Percentiles rank a stretch among this genome's conserved stretches.
Evolutionary conservation across 2,888 invertebrate species (phyloP).

Genomic region (Lasioglossum figueresi): DNA sequence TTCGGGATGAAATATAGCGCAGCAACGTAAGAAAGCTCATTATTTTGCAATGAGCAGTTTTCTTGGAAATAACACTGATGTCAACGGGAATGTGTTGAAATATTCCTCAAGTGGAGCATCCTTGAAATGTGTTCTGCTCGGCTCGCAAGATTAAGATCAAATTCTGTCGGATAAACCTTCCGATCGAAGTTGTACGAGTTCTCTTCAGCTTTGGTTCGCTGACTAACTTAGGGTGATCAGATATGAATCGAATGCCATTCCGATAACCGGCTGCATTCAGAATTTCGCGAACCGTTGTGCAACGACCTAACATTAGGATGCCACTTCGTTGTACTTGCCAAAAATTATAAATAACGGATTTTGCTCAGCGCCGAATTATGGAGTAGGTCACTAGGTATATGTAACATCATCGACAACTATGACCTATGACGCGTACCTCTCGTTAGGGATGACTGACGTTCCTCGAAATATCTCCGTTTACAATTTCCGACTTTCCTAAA

Average conservation of each 20-base stretch:
- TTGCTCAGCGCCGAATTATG: slow-evolving; percentile 73
- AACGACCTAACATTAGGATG: slow-evolving; percentile 79
- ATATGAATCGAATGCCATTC: slow-evolving; percentile 26
- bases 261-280: slow-evolving; percentile 50
- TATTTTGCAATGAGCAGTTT: background rate
- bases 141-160: background rate
- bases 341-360: slow-evolving; percentile 82
- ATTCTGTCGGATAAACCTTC: background rate
- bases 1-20: background rate
- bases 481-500: background rate
- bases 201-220: background rate
- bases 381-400: slow-evolving; percentile 72
- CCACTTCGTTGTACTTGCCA: slow-evolving; percentile 77
- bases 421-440: slow-evolving; percentile 13
- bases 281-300: slow-evolving; percentile 70
- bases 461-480: slow-evolving; percentile 17
- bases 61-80: slow-evolving; percentile 46
- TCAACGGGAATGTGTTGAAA: slow-evolving; percentile 36
- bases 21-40: background rate
- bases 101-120: background rate
- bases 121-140: background rate
- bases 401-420: slow-evolving; percentile 66
- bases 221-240: background rate
- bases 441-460: background rate
- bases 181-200: background rate